Conservation (phyloP, 2,113 vertebrate species). For the Aegotheles bennettii region DNA sequence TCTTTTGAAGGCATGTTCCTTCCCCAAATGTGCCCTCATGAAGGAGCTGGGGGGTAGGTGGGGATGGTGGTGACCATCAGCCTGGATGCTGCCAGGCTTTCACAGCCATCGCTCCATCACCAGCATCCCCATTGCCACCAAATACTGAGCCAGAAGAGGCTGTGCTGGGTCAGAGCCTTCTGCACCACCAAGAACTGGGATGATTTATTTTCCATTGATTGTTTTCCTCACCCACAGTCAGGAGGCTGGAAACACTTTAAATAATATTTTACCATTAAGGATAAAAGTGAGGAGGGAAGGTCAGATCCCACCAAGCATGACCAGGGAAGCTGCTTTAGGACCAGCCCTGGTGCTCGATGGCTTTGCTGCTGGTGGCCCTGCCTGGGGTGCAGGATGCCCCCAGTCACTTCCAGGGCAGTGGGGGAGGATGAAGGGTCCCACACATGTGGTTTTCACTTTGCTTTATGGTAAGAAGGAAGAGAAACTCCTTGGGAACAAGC, state of each 20-base stretch:
- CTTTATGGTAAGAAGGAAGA: constrained; percentile 46
- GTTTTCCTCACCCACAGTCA: too few species aligned
- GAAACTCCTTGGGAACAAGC: neutral
- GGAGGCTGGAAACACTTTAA: too few species aligned
- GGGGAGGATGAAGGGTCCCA: neutral
- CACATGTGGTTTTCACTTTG: neutral
- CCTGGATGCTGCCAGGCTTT: neutral
- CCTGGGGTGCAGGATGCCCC: neutral
- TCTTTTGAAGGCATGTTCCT: neutral
- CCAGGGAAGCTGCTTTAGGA: neutral
- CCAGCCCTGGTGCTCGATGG: rapidly evolving
- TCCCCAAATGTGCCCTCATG: neutral
- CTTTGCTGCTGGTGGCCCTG: neutral
- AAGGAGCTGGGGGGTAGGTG: neutral
- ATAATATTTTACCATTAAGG: neutral
- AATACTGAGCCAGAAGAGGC: neutral
- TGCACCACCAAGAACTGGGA: neutral
- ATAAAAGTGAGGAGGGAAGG: neutral
- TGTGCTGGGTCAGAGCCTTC: neutral
- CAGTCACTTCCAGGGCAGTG: rapidly evolving
- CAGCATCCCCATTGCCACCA: too few species aligned
- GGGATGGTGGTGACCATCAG: rapidly evolving
- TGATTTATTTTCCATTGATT: neutral
- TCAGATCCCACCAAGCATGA: neutral
- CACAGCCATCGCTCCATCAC: rapidly evolving